Evolutionary conservation across 2,888 invertebrate species (phyloP), one percentile per base, ranked within the genome.

Genomic region (Beris chalybata): DNA sequence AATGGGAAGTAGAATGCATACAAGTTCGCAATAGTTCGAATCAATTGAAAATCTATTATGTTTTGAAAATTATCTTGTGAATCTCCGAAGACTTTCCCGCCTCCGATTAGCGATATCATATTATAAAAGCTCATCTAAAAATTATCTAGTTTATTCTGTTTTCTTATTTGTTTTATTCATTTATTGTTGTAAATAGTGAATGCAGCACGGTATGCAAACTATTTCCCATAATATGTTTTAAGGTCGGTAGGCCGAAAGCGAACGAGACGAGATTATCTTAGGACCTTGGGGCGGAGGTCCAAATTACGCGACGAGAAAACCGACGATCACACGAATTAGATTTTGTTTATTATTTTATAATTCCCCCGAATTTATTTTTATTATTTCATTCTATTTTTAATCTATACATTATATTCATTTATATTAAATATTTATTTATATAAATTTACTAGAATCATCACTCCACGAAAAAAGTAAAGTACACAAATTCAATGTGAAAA

Each of bases 281-380:
- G 74, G 74, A 79, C 75, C 74, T 73, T 77, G 80, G 78, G 80
- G 80, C 80, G 80, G 76, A 77, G 75, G 77, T 76, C 77, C 75
- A 44, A 70, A 69, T 64, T 67, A 73, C 78, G 76, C 79, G 78
- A 72, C 71, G 71, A 69, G 61, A 66, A 55, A 72, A 72, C 72
- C 72, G 72, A 76, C 77, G 75, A 75, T 74, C 65, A 71, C 71
- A 74, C 77, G 77, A 78, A 71, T 74, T 69, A 72, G 13, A 47
- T 45, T 47, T 47, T 58, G 11, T 45, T 58, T 30, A 45, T 57
- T 55, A 45, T 67, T 53, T 54, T 31, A 54, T 54, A 56, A 22
- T 64, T 64, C 54, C 54, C 54, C 54, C 9, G 22, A 45, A 55
- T 30, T 68, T 61, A 30, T 55, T 47, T 43, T 61, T 52, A 56